Base-by-base conservation (phyloP, 2,113 vertebrate genomes). In the Cephalopterus ornatus region DNA sequence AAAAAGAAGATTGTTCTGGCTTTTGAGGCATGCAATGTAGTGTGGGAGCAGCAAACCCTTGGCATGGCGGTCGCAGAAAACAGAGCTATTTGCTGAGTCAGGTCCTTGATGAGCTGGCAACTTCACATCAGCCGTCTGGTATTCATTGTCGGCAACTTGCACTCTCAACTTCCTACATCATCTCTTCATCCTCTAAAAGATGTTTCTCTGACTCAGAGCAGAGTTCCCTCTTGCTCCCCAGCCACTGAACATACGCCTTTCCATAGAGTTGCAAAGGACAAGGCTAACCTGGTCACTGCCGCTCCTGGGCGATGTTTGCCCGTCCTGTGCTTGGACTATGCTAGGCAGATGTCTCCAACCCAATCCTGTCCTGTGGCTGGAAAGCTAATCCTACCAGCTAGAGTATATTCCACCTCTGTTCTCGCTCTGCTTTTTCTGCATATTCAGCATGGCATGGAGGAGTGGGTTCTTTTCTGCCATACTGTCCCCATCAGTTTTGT, bases 101-200 rank as follows among this genome's bases (percentile, higher is more conserved):
- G 96, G 89, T 78, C 89, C 92, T 94, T 93, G 92, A 92, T 77
- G 93, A 96, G 78, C 92, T 96, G 95, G 95, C 95, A 96, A 85
- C 66, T 2, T 63, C 7, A 3, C 88, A 52, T 74, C 50, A 8
- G 71, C 78, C 39, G 89, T 96, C 96, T 95, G 93, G 93, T 92
- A 90, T 95, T 96, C 85, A 93, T 95, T 96, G 94, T 80, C 89
- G 9, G 82, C 88, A 95, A 74, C 89, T 95, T 79, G 75, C 85
- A 90, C 90, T 50, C 96, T 93, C 89, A 88, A 83, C 93, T 96
- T 96, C 95, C 93, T 94, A 94, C 94, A 94, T 93, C 85, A 89
- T 95, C 94, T 50, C 63, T 76, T 96, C 93, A 89, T 91, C 79
- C 88, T 88, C 83, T 68, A 7, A 86, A 92, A 90, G 85, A 96